Conservation (phyloP, 2,797 vertebrate genomes). For the Sebastes glaucus region DNA sequence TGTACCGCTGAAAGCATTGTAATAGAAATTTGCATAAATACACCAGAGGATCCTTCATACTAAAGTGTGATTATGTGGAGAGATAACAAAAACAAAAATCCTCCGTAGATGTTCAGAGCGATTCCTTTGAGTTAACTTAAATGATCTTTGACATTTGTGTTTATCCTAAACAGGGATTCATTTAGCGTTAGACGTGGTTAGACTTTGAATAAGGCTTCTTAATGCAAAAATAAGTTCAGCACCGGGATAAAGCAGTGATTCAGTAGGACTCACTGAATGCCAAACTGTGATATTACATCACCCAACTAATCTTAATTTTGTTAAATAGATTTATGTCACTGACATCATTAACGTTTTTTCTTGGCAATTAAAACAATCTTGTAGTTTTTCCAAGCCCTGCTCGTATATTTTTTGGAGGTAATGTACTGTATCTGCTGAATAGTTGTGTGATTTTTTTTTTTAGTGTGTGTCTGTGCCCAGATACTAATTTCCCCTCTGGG, state of each 20-base stretch:
- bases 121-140: background rate
- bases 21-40: conserved; percentile 13
- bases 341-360: background rate
- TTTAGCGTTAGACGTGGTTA: background rate
- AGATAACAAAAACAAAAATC: background rate
- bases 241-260: background rate
- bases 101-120: background rate
- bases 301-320: background rate
- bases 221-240: background rate
- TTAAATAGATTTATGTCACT: background rate
- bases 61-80: background rate
- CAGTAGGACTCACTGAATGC: background rate
- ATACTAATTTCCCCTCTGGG: background rate
- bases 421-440: background rate
- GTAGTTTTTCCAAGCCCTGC: background rate
- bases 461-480: background rate
- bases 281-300: background rate
- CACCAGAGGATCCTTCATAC: background rate
- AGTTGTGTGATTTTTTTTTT: conserved; percentile 2
- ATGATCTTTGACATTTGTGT: background rate
- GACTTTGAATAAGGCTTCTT: background rate
- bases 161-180: background rate
- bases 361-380: background rate
- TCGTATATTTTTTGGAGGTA: background rate
- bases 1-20: background rate